Percentiles rank a stretch among this genome's conserved stretches.
Conservation (phyloP, 2,797 vertebrate species). For the Threskiornis aethiopicus region DNA sequence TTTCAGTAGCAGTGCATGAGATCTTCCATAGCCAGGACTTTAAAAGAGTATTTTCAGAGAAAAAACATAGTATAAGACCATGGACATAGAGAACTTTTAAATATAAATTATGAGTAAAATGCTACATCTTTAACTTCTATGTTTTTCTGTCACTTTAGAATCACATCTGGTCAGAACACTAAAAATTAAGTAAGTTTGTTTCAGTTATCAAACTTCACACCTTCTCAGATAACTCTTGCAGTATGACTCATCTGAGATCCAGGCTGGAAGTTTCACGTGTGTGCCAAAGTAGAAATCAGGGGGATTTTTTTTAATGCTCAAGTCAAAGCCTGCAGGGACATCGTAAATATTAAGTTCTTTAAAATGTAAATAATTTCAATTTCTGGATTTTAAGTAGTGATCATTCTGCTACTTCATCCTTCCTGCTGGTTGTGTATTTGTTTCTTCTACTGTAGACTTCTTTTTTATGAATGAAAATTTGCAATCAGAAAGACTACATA, state of each 20-base stretch:
- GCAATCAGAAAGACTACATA: not conserved
- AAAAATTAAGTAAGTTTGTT: not conserved
- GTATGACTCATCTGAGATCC: not conserved
- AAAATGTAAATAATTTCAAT: not conserved
- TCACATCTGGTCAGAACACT: not conserved
- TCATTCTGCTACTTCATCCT: not conserved
- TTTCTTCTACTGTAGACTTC: not conserved
- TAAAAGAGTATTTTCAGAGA: not conserved
- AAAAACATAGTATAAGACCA: not conserved
- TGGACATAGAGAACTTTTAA: not conserved
- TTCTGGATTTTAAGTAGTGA: not conserved
- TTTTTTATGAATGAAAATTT: not conserved
- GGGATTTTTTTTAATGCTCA: not conserved
- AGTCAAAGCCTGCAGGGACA: not conserved
- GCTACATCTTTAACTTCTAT: not conserved
- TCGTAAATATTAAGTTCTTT: not conserved
- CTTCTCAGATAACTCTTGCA: not conserved
- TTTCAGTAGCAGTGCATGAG: not conserved
- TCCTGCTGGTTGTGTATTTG: accelerated
- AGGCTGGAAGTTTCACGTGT: accelerated
- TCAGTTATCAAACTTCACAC: not conserved
- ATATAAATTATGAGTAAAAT: not conserved
- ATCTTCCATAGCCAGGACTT: not conserved
- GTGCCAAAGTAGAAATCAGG: not conserved
- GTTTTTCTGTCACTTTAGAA: not conserved